Conservation (phyloP, 2,888 invertebrate genomes). For the Blastobasis lacticolella region DNA sequence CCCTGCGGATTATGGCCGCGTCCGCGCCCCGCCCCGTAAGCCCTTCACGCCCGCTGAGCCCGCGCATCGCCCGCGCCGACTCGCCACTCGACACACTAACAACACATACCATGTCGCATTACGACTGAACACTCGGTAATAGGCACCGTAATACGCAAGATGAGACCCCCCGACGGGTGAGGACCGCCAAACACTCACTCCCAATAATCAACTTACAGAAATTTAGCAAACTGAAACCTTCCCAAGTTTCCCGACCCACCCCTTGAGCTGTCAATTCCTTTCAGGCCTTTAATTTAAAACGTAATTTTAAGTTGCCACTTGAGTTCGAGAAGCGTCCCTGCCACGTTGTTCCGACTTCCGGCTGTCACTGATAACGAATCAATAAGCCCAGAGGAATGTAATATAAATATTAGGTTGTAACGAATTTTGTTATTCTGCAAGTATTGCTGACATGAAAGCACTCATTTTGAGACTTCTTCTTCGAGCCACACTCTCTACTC, state of each 20-base stretch:
- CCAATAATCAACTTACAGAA: conserved; percentile 14
- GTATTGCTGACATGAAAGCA: too few species aligned
- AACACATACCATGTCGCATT: too few species aligned
- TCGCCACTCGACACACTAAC: too few species aligned
- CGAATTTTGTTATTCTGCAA: too few species aligned
- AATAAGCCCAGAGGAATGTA: conserved; percentile 15
- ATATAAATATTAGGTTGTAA: too few species aligned
- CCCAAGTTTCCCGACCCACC: conserved; percentile 21
- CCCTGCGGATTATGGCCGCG: conserved; percentile 59
- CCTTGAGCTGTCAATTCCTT: conserved; percentile 23
- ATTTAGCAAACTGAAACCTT: conserved; percentile 11
- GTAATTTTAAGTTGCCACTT: conserved; percentile 24
- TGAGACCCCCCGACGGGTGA: too few species aligned
- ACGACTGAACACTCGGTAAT: too few species aligned
- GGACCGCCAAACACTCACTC: too few species aligned
- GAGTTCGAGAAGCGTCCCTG: conserved; percentile 10
- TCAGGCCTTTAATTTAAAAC: conserved; percentile 26
- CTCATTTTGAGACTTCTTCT: too few species aligned
- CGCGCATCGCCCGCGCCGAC: too few species aligned
- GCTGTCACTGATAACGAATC: conserved; percentile 16
- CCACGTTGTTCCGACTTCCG: conserved; percentile 16
- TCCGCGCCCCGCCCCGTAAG: conserved; percentile 45
- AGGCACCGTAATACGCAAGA: too few species aligned
- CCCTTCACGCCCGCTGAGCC: conserved; percentile 32
- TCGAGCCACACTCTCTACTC: too few species aligned